A percentile compares a stretch with the other conserved stretches of the same genome.
phyloP scores from a whole-genome alignment of 2,888 invertebrate genomes.

The Brachycybe producta region DNA sequence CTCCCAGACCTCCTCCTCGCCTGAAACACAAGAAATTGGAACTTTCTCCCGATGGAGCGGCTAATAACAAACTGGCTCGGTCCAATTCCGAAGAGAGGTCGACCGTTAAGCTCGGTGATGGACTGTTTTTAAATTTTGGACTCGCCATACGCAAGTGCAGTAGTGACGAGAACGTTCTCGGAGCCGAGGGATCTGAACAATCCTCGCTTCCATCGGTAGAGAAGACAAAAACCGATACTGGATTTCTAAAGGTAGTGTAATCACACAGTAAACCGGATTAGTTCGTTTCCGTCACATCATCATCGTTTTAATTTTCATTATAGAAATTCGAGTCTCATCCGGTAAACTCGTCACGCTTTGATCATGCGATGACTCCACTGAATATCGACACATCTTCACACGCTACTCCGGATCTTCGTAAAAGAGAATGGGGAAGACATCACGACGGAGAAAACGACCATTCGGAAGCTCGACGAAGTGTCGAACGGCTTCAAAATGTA shows the following conservation, averaged over 20 bases:
- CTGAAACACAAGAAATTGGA: constrained; percentile 11
- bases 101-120: background rate
- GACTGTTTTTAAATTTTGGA: background rate
- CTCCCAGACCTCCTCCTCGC: constrained; percentile 6
- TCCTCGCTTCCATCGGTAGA: background rate
- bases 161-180: constrained; percentile 5
- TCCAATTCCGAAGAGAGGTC: constrained; percentile 12
- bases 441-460: constrained; percentile 16
- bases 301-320: background rate
- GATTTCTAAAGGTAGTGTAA: too few species aligned
- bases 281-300: too few species aligned
- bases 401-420: constrained; percentile 17
- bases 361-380: constrained; percentile 6
- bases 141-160: background rate
- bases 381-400: constrained; percentile 9
- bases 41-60: constrained; percentile 8
- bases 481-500: constrained; percentile 19
- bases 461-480: constrained; percentile 13
- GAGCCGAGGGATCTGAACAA: background rate
- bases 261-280: too few species aligned
- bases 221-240: too few species aligned
- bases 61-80: constrained; percentile 5
- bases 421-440: constrained; percentile 12
- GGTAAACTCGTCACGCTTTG: too few species aligned
- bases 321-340: background rate